Evolutionary conservation across 1,140 invertebrate species (phyloP), one percentile per base, ranked within the genome.

Genomic region (Drosophila ogumai): DNA sequence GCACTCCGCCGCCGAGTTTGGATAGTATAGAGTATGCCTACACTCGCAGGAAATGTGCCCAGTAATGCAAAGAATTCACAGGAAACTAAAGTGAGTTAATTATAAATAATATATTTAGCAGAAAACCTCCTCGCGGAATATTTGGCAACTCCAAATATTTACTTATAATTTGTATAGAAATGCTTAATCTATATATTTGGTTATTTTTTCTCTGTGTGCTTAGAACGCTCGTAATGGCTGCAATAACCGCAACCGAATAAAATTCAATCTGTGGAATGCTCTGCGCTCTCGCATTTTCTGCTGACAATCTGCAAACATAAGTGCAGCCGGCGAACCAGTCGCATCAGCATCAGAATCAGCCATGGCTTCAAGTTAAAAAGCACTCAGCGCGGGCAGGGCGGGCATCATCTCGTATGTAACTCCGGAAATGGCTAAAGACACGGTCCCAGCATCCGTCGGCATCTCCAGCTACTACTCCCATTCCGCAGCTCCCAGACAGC

Each of bases 261-360:
- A 90, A 87, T 84, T 87, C 77, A 91, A 91, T 91, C 77, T 86
- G 69, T 72, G 71, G 75, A 81, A 81, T 90, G 77, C 72, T 90
- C 75, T 85, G 68, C 67, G 59, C 76, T 73, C 76, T 77, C 68
- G 79, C 75, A 87, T 80, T 87, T 87, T 87, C 79, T 80, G 84
- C 84, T 82, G 79, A 79, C 79, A 87, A 87, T 82, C 75, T 75
- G 67, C 82, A 81, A 87, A 87, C 82, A 87, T 79, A 82, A 87
- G 82, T 75, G 76, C 68, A 55, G 36, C 66, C 47, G 64, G 81
- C 49, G 64, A 65, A 47, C 49, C 63, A 46, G 57, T 58, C 59
- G 73, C 54, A 50, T 60, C 46, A 54, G 58, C 47, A 22, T 44
- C 69, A 63, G 75, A 31, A 55, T 47, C 55, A 71, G 31, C 44